Percentiles rank a stretch among this genome's conserved stretches.
Conservation (phyloP, 1,140 invertebrate genomes). For the Carcinoscorpius rotundicauda region DNA sequence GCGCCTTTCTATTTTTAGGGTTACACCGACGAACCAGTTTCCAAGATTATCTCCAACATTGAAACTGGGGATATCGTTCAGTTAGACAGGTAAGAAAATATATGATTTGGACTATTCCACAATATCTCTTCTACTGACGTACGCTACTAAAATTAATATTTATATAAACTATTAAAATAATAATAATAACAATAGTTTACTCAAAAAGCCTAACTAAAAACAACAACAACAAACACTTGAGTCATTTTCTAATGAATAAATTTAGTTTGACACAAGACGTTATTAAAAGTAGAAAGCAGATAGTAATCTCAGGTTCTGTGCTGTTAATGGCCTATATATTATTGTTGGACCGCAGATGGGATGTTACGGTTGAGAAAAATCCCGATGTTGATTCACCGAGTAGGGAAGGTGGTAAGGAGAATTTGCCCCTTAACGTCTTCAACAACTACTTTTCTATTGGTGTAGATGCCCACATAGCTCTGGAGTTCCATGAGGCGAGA, state of each 20-base stretch:
- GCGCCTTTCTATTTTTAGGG: slow-evolving; percentile 42
- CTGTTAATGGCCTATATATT: too few relatives aligned
- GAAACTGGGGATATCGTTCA: slow-evolving; percentile 80
- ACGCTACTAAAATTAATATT: too few relatives aligned
- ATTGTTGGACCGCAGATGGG: slow-evolving; percentile 48
- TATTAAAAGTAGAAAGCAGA: too few relatives aligned
- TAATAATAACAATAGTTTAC: too few relatives aligned
- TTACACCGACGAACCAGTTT: slow-evolving; percentile 93
- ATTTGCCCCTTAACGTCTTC: slow-evolving; percentile 85
- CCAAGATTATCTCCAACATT: slow-evolving; percentile 81
- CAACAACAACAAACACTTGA: too few relatives aligned
- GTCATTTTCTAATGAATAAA: too few relatives aligned
- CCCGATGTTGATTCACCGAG: slow-evolving; percentile 37
- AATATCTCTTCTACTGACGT: too few relatives aligned
- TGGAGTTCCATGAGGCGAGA: slow-evolving; percentile 96
- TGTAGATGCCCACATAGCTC: slow-evolving; percentile 92
- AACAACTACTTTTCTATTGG: slow-evolving; percentile 98
- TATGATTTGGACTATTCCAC: background rate
- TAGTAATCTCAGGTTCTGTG: too few relatives aligned
- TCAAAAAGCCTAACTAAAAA: too few relatives aligned
- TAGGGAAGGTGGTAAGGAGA: slow-evolving; percentile 15
- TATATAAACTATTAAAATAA: too few relatives aligned
- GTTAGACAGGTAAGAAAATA: slow-evolving; percentile 50
- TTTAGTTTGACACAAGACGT: too few relatives aligned
- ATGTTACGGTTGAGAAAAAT: slow-evolving; percentile 71